Evolutionary conservation across 2,888 invertebrate genomes (phyloP).

Genomic region (Pinctada fucata): DNA sequence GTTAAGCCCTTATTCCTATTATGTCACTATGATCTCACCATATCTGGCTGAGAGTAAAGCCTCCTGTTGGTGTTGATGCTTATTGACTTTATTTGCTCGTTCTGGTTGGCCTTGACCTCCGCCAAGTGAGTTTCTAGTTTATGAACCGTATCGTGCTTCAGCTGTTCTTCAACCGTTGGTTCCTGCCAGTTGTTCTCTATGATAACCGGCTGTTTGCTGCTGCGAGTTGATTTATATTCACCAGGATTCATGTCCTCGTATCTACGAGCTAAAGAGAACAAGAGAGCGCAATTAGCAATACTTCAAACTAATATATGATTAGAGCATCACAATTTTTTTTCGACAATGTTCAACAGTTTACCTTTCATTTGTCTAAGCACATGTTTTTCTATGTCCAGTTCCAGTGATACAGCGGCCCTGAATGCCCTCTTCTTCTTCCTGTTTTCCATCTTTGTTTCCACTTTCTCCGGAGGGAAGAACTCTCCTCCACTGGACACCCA

Average conservation of each 20-base stretch:
- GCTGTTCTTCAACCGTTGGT: constrained; percentile 70
- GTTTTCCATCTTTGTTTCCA: constrained; percentile 70
- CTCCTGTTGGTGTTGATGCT: constrained; percentile 59
- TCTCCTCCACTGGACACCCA: constrained; percentile 75
- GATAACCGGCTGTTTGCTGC: constrained; percentile 72
- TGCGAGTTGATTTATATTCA: constrained; percentile 69
- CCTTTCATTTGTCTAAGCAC: constrained; percentile 75
- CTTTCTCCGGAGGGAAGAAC: constrained; percentile 74
- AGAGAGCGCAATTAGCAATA: not conserved
- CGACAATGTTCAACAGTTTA: constrained; percentile 20
- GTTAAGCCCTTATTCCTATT: too few species aligned
- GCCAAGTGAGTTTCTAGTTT: constrained; percentile 73
- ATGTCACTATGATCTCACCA: constrained; percentile 48
- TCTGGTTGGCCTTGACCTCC: constrained; percentile 70
- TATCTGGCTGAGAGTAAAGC: constrained; percentile 73
- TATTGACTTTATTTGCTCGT: constrained; percentile 49
- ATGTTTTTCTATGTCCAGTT: constrained; percentile 76
- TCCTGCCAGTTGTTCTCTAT: constrained; percentile 76
- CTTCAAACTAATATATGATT: too few species aligned
- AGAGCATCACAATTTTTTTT: too few species aligned
- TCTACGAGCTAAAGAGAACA: constrained; percentile 63
- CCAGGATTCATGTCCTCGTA: constrained; percentile 72
- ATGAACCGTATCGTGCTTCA: constrained; percentile 73
- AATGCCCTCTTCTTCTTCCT: constrained; percentile 71
- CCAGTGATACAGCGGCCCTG: constrained; percentile 71